Conservation (phyloP, 2,113 vertebrate species). For the Cichladusa arquata region DNA sequence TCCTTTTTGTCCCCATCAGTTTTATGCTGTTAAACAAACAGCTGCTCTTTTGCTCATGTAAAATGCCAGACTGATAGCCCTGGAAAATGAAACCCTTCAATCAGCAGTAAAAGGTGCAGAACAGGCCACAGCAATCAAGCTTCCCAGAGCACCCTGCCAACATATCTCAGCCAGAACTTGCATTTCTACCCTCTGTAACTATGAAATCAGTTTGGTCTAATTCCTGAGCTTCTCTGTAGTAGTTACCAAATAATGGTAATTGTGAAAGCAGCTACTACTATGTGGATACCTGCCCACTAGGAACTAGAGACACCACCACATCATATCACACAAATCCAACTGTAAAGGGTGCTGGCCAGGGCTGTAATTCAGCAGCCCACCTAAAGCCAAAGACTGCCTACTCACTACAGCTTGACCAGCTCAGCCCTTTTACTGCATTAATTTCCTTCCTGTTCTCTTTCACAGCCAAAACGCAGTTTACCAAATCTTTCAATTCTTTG, state of each 20-base stretch:
- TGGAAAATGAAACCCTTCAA: constrained; percentile 25
- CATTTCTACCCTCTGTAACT: not conserved
- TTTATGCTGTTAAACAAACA: constrained; percentile 28
- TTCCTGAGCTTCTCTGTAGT: not conserved
- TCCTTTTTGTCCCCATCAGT: constrained; percentile 11
- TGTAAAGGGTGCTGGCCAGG: not conserved
- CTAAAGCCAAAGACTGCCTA: not conserved
- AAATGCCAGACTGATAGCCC: constrained; percentile 9
- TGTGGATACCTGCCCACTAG: not conserved
- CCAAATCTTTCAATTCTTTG: not conserved
- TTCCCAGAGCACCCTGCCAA: not conserved
- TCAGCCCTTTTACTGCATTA: not conserved
- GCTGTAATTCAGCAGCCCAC: constrained; percentile 6
- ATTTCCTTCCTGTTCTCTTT: not conserved
- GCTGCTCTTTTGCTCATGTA: not conserved
- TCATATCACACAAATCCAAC: not conserved
- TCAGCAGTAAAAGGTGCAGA: not conserved
- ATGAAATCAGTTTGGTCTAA: not conserved
- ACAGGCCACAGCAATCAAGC: not conserved
- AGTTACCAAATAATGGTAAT: not conserved
- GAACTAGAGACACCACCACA: constrained; percentile 15
- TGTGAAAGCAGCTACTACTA: not conserved
- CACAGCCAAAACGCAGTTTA: not conserved
- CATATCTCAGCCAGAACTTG: not conserved
- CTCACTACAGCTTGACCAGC: not conserved